Conservation (phyloP, 2,113 vertebrate species). For the Pithys albifrons region DNA sequence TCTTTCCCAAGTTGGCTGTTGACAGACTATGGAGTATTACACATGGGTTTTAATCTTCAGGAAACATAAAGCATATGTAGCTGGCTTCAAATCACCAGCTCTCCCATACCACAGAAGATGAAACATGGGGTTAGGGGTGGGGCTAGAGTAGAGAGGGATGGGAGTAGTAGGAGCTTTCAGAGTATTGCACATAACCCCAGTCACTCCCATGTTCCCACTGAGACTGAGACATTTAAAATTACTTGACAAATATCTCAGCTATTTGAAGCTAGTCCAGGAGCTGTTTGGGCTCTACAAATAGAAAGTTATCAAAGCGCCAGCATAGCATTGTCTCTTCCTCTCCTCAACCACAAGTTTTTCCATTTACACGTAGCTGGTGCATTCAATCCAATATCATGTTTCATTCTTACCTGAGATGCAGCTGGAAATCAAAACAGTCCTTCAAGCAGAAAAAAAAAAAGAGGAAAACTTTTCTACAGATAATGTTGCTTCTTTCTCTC, state of each 20-base stretch:
- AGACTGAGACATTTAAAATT: neutral
- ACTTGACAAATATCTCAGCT: neutral
- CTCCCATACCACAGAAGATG: neutral
- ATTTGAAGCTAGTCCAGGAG: neutral
- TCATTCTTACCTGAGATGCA: conserved; percentile 28
- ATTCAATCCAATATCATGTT: neutral
- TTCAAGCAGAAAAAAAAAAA: neutral
- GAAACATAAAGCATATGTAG: conserved; percentile 43
- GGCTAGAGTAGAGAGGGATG: neutral
- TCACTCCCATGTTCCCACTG: neutral
- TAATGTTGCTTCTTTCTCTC: neutral
- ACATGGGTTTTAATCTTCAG: conserved; percentile 45
- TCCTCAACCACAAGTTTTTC: neutral
- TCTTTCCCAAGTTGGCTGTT: conserved; percentile 42
- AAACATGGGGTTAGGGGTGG: neutral
- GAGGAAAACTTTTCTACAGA: neutral
- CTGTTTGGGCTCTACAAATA: neutral
- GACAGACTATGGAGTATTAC: conserved; percentile 45
- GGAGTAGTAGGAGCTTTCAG: neutral
- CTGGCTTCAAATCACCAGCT: conserved; percentile 3
- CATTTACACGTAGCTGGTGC: neutral
- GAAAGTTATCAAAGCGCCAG: neutral
- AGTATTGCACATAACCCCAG: neutral
- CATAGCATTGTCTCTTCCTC: neutral
- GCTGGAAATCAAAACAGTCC: conserved; percentile 14